Base-by-base conservation (phyloP, 2,113 vertebrate species). In the Suncus etruscus region DNA sequence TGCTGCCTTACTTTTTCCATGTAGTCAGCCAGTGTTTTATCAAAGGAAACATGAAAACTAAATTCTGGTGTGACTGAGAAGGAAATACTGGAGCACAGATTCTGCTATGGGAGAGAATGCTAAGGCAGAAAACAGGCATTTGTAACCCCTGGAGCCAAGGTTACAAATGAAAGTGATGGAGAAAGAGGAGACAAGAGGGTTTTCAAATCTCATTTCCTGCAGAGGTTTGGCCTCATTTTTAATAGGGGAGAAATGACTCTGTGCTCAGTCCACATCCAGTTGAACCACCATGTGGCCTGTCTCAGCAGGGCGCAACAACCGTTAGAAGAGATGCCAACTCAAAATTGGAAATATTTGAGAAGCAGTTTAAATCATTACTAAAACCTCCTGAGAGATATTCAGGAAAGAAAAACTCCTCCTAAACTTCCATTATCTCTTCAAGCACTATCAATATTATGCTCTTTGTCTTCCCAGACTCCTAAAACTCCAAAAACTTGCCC, bases 81-180 rank as follows among this genome's bases (percentile, higher is more conserved):
- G 32, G 5, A 29, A 76, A 18, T 27, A 65, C 27, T 83, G 20
- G 14, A 47, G 1, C 22, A 0, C 29, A 22, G 3, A 18, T 32
- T 65, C 68, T 48, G 47, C 29, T 6, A 1, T n/a, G 32, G 8
- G 4, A 54, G 16, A 45, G 16, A 31, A 92, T 22, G 31, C 16
- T 0, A 0, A 31, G 45, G 16, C 7, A 32, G 29, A 11, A 25
- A 8, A 7, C 0, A 2, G 31, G 27, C 3, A 11, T 24, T 8
- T 10, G n/a, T 11, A 68, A 4, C 25, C 8, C 7, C 20, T 3
- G 29, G 4, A 8, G n/a, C 58, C 29, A 47, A 31, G 24, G 15
- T 14, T 27, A 27, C 4, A 29, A 27, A 6, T 47, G 4, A 76
- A 16, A 18, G 32, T 58, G 39, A 50, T 58, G 51, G 9, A 70